Conservation (phyloP, 2,113 vertebrate species). For the Hypocryptadius cinnamomeus region DNA sequence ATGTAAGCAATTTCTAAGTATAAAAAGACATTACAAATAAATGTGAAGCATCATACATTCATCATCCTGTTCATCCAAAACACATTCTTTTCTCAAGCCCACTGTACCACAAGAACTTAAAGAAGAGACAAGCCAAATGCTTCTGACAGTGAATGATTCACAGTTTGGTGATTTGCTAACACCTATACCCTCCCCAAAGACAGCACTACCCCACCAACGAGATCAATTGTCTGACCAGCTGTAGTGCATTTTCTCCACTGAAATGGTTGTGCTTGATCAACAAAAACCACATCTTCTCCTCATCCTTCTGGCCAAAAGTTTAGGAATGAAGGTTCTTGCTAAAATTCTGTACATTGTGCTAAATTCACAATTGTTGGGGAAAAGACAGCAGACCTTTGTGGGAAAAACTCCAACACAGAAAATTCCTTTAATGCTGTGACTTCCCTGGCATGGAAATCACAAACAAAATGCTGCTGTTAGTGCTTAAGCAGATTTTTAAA, state of each 20-base stretch:
- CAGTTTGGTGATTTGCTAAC: constrained; percentile 39
- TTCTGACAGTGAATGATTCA: constrained; percentile 1
- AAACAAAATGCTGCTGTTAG: constrained; percentile 1
- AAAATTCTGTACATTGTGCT: constrained; percentile 54
- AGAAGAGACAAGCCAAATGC: constrained; percentile 16
- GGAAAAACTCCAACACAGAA: not conserved
- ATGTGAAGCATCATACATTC: constrained; percentile 65
- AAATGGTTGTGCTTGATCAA: constrained; percentile 39
- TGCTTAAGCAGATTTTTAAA: not conserved
- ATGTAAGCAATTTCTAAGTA: constrained; percentile 61
- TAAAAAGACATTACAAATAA: constrained; percentile 67
- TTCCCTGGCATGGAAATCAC: not conserved
- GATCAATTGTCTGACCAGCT: not conserved
- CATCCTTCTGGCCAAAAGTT: not conserved
- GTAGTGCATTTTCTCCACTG: not conserved
- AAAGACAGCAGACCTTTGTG: not conserved
- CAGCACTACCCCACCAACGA: not conserved
- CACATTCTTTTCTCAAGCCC: constrained; percentile 57
- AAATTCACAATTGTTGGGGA: not conserved
- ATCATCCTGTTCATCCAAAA: constrained; percentile 58
- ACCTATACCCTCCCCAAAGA: not conserved
- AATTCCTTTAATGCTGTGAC: not conserved
- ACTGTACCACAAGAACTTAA: constrained; percentile 51
- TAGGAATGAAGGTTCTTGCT: not conserved
- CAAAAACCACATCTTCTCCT: not conserved